These are phyloP conservation scores for Sturmia bella DNA, from an alignment of 2,888 invertebrate genomes.

Conservation along the genomic window DNA sequence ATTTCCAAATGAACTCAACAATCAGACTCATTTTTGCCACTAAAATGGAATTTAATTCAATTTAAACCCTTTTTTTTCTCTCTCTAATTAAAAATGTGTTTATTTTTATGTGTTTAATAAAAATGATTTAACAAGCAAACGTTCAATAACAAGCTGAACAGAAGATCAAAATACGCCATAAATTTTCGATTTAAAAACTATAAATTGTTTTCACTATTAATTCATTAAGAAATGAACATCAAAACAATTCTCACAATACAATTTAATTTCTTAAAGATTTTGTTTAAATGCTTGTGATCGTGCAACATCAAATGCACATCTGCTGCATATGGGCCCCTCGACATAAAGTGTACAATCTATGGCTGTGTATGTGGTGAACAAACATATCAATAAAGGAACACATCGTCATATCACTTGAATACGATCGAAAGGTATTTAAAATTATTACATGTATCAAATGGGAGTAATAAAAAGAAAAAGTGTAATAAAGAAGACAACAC, in stretches of 20 bases:
- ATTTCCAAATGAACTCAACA: no score
- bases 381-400: constrained; percentile 38
- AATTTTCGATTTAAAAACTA: constrained; percentile 55
- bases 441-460: not conserved
- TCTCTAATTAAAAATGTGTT: no score
- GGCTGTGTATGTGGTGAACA: constrained; percentile 22
- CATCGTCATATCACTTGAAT: constrained; percentile 48
- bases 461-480: constrained; percentile 33
- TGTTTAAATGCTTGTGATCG: constrained; percentile 11
- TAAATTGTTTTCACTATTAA: constrained; percentile 55
- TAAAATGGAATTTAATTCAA: no score
- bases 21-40: no score
- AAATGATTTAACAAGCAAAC: constrained; percentile 53
- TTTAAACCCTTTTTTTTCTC: no score
- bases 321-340: constrained; percentile 58
- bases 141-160: constrained; percentile 57
- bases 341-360: constrained; percentile 18
- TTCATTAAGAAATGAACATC: constrained; percentile 60
- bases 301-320: constrained; percentile 57
- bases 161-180: constrained; percentile 64
- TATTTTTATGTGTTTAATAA: not conserved
- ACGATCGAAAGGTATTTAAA: constrained; percentile 64
- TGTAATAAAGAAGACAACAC: constrained; percentile 35
- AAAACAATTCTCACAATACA: constrained; percentile 51
- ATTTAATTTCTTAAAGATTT: constrained; percentile 60